Percentiles rank a stretch among this genome's conserved stretches.
Conservation (phyloP, 2,797 vertebrate species). For the Sorex maritimensis region DNA sequence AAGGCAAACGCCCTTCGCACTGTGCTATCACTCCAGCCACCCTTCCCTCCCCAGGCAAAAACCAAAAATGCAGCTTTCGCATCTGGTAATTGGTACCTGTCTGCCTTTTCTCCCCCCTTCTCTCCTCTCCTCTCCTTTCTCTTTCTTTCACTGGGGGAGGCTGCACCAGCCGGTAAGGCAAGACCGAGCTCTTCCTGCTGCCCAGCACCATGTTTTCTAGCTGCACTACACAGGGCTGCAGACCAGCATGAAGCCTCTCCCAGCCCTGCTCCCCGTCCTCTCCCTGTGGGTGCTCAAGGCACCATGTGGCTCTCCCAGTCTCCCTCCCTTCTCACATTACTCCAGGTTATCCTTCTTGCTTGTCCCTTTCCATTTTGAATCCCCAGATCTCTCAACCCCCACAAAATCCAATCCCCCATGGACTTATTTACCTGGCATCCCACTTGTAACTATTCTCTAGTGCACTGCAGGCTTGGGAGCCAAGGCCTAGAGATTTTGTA, state of each 20-base stretch:
- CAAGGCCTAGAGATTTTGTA: background rate
- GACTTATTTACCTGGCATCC: background rate
- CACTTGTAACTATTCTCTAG: slow-evolving; percentile 12
- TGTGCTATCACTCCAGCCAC: no score
- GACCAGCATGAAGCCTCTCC: no score
- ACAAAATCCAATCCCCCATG: background rate
- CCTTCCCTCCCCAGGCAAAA: background rate
- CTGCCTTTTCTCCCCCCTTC: no score
- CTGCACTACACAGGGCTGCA: background rate
- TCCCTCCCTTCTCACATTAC: background rate
- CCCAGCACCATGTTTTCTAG: background rate
- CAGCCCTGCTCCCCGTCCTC: background rate
- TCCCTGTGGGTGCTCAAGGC: background rate
- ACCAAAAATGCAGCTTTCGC: background rate
- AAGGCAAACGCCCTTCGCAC: no score
- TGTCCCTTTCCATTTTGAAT: background rate
- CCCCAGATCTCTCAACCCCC: background rate
- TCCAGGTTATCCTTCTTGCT: background rate
- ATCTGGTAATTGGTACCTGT: background rate
- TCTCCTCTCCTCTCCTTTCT: background rate
- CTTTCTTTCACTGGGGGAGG: background rate
- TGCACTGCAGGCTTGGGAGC: background rate
- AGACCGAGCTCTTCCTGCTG: no score
- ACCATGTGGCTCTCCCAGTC: background rate
- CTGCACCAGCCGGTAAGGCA: no score